Evolutionary conservation across 2,797 vertebrate species (phyloP).

Genomic region (Fratercula arctica): DNA sequence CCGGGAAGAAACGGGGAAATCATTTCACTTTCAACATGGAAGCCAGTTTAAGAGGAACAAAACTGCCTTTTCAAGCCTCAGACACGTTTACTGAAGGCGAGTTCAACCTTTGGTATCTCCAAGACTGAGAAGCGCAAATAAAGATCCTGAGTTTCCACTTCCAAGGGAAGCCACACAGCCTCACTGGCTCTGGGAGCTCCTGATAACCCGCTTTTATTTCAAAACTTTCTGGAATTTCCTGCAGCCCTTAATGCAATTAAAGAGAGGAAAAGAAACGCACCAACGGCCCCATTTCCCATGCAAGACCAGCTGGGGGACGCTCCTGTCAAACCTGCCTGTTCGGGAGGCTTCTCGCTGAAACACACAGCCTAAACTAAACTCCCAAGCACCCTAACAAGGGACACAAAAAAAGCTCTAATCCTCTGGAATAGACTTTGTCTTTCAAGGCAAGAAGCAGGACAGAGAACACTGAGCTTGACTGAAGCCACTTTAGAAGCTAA

Average conservation of each 20-base stretch:
- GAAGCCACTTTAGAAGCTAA: neutral
- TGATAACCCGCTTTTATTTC: neutral
- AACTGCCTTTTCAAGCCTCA: neutral
- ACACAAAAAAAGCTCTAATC: neutral
- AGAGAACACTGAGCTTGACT: neutral
- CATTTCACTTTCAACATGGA: neutral
- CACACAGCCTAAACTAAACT: no score
- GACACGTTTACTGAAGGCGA: neutral
- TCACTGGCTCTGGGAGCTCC: fast-evolving
- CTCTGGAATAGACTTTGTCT: fast-evolving
- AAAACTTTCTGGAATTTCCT: neutral
- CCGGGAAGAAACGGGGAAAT: neutral
- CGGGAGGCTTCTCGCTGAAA: neutral
- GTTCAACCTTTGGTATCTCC: neutral
- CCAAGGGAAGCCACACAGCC: neutral
- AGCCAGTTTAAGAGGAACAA: neutral
- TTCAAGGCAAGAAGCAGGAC: neutral
- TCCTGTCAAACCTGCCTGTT: neutral
- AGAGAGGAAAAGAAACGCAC: neutral
- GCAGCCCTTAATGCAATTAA: neutral
- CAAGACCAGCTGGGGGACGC: neutral
- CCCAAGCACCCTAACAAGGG: neutral
- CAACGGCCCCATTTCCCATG: fast-evolving
- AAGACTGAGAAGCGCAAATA: fast-evolving
- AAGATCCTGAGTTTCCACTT: neutral